Base-by-base conservation (phyloP, 2,888 invertebrate species). In the Petrophora chlorosata region DNA sequence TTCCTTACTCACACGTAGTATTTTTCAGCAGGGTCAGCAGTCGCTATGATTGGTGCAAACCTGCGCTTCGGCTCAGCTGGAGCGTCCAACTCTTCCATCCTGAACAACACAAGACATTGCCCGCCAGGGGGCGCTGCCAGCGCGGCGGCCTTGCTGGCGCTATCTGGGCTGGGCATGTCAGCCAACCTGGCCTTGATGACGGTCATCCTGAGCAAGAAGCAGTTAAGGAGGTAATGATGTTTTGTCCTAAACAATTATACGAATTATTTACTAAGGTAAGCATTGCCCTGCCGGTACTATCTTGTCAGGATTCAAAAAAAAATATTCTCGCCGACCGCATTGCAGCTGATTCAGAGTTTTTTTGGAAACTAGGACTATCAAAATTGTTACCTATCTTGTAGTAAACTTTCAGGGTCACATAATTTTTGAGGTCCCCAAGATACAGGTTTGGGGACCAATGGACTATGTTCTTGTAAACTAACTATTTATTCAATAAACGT, bases 181-280 rank as follows among this genome's bases (percentile, higher is more conserved):
- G 95, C 96, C 17, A 96, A 96, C 82, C 85, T 96, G 57, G 93
- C 95, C 19, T 92, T 96, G 40, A 96, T 96, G 95, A 92, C 93
- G 5, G 93, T 96, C 59, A 96, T 96, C 71, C 90, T 96, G 36
- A 93, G 94, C 82, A 95, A 95, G 83, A 93, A 94, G 68, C 95
- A 95, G 74, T 90, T 96, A 28, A 91, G 96, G 72, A 94, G 96
- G 96, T 96, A 23, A 30, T 15, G 3, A 19, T 25, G n/a, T n/a
- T n/a, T n/a, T n/a, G n/a, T n/a, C n/a, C 10, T 1, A 10, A 2
- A 25, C 1, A 1, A 4, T 10, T 25, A 5, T 5, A 19, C 19
- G 7, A 5, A 5, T 19, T 19, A 5, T 19, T 19, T 19, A 7
- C 2, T 4, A 5, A 19, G 7, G 7, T 2, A 19, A 7, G 7